These are phyloP conservation scores for Ophioderma brevispina DNA, from an alignment of 35 echinoderm and acorn worm species.

Conservation along the genomic window DNA sequence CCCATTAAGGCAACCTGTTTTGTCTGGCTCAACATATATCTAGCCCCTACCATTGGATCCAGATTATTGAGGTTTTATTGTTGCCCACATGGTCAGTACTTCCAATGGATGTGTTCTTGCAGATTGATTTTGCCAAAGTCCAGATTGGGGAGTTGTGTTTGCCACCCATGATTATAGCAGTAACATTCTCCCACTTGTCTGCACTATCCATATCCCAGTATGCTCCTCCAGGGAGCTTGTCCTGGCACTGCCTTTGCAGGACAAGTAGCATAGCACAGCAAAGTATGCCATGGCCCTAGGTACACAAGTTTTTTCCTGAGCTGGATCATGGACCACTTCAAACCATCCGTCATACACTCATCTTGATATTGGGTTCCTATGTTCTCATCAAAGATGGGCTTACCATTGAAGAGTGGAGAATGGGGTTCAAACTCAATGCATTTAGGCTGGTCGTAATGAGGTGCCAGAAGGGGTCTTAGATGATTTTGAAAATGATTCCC, in stretches of 20 bases:
- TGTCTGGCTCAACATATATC: slow-evolving; percentile 12
- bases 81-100: slow-evolving; percentile 48
- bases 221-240: slow-evolving; percentile 50
- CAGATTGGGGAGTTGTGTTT: slow-evolving; percentile 37
- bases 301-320: slow-evolving; percentile 8
- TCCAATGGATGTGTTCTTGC: neutral
- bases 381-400: neutral
- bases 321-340: slow-evolving; percentile 15
- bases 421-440: slow-evolving; percentile 4
- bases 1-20: too few species aligned
- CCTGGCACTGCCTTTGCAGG: slow-evolving; percentile 46
- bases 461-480: slow-evolving; percentile 46
- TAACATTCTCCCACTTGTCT: slow-evolving; percentile 34
- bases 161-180: slow-evolving; percentile 34
- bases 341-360: slow-evolving; percentile 28
- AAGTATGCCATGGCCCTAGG: slow-evolving; percentile 10
- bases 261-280: slow-evolving; percentile 40
- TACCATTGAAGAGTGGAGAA: neutral
- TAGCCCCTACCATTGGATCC: slow-evolving; percentile 14
- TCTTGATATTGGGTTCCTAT: neutral
- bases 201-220: slow-evolving; percentile 10
- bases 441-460: neutral
- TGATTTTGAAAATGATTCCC: slow-evolving; percentile 23
- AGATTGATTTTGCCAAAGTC: slow-evolving; percentile 25
- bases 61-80: slow-evolving; percentile 10